phyloP scores from a whole-genome alignment of 2,797 vertebrate species.

The Propithecus deckenii region DNA sequence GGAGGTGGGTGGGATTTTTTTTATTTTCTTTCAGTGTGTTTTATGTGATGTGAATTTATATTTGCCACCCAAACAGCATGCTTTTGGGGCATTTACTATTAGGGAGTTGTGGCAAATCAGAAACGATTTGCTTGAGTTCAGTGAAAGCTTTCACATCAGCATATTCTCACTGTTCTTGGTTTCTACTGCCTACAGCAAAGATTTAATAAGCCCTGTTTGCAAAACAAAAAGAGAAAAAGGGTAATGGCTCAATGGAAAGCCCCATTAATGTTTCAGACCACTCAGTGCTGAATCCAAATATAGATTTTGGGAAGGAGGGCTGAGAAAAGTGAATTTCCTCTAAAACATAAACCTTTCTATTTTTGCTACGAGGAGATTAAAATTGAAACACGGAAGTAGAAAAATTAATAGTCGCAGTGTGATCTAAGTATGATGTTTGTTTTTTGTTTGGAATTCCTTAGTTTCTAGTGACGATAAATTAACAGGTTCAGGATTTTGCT shows the following conservation, averaged over 20 bases:
- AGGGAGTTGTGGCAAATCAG: constrained; percentile 57
- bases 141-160: constrained; percentile 72
- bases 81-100: constrained; percentile 29
- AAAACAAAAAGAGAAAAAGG: constrained; percentile 61
- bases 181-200: constrained; percentile 70
- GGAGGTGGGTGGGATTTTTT: not conserved
- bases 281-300: constrained; percentile 64
- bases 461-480: constrained; percentile 21
- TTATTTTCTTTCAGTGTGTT: not conserved
- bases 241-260: constrained; percentile 57
- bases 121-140: constrained; percentile 70
- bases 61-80: constrained; percentile 9
- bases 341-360: constrained; percentile 34
- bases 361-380: constrained; percentile 15
- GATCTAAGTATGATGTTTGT: not conserved
- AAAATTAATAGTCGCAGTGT: not conserved
- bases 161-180: constrained; percentile 68
- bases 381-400: not conserved
- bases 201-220: constrained; percentile 75
- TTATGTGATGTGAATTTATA: constrained; percentile 45
- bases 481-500: not conserved
- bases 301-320: constrained; percentile 44
- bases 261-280: constrained; percentile 57
- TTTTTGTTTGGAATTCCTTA: constrained; percentile 28
- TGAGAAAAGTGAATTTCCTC: constrained; percentile 19